phyloP scores from a whole-genome alignment of 2,113 vertebrate genomes.

The Synchiropus splendidus region DNA sequence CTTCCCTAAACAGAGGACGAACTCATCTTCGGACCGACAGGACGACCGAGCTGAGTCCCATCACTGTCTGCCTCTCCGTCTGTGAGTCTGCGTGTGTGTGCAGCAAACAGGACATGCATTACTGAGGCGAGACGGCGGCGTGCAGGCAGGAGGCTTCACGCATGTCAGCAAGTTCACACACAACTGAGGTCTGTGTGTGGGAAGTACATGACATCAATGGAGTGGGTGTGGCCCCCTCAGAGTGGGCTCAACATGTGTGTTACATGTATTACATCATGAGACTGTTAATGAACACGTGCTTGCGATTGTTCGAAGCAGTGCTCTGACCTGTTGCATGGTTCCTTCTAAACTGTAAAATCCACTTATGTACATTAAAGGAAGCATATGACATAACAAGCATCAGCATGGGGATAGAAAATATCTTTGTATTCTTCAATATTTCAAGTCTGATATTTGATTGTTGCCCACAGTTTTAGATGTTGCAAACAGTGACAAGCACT shows the following conservation, averaged over 20 bases:
- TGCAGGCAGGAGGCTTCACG: constrained; percentile 36
- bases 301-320: neutral
- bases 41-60: constrained; percentile 41
- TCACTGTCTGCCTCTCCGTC: constrained; percentile 37
- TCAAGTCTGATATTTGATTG: too few species aligned
- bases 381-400: too few species aligned
- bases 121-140: constrained; percentile 42
- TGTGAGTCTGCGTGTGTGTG: constrained; percentile 11
- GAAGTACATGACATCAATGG: constrained; percentile 5
- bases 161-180: constrained; percentile 43
- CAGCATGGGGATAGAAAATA: too few species aligned
- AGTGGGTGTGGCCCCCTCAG: neutral
- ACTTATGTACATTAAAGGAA: too few species aligned
- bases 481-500: too few species aligned
- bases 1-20: constrained; percentile 73
- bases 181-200: constrained; percentile 5
- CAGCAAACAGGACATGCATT: constrained; percentile 45
- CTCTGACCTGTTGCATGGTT: too few species aligned
- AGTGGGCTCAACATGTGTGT: neutral
- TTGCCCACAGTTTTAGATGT: too few species aligned
- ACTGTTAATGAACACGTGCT: constrained; percentile 1
- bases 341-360: too few species aligned
- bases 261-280: neutral
- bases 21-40: constrained; percentile 62
- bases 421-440: too few species aligned